Evolutionary conservation across 2,888 invertebrate genomes (phyloP), one percentile per base, ranked within the genome.

Genomic region (Gasteruption jaculator): DNA sequence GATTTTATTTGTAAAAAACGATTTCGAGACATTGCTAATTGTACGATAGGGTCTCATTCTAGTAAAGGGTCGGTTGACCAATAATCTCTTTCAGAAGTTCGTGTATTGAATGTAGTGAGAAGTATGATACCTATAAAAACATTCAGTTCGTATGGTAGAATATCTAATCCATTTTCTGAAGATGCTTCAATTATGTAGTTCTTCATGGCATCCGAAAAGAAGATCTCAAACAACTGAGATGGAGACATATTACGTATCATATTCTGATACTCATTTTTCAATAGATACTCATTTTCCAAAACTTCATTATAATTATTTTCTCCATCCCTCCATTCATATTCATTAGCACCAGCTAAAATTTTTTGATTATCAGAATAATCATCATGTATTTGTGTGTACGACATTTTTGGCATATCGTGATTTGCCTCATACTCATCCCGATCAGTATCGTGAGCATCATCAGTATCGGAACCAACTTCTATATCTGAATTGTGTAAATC

Each of bases 1-100:
- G 10, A 19, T 12, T 33, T 33, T 19, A 33, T 7, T 33, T 33
- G 19, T 33, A 33, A 33, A 19, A 33, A 33, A 33, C 19, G 33
- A 33, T 8, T 8, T 33, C 33, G 5, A 5, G 18, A 7, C 33
- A 33, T 33, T 3, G 33, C 18, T 33, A 20, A 18, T 33, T 12
- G 18, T 6, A 33, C 33, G 20, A 33, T 16, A 4, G 16, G 10
- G 33, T 18, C 18, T 33, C 3, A 4, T 16, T 33, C 4, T 18
- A 16, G 19, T n/a, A n/a, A n/a, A n/a, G n/a, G n/a, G n/a, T n/a
- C n/a, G n/a, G n/a, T n/a, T n/a, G n/a, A n/a, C n/a, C 33, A 33
- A 20, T 33, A 33, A 18, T 33, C 33, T 33, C 11, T 33, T 33
- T 33, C 33, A 33, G 18, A 33, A n/a, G 16, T 33, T 19, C 33